phyloP scores from a whole-genome alignment of 2,888 invertebrate species.

The Coelogynopora nodosa region DNA sequence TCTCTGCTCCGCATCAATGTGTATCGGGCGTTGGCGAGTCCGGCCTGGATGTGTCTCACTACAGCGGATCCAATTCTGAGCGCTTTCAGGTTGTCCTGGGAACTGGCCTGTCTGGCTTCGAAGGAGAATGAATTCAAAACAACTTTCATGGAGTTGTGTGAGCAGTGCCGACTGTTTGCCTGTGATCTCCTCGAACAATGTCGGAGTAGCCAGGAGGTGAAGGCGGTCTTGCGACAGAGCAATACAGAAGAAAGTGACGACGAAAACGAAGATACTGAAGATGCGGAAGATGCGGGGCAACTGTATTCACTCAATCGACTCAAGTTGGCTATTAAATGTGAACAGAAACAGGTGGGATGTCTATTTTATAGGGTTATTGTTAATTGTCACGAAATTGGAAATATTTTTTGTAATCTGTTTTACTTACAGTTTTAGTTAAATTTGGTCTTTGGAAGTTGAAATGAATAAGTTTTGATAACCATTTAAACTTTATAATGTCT shows the following conservation, averaged over 20 bases:
- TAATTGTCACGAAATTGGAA: too few relatives aligned
- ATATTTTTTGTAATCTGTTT: too few relatives aligned
- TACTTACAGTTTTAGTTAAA: too few relatives aligned
- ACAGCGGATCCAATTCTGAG: slow-evolving; percentile 64
- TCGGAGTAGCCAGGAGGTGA: slow-evolving; percentile 65
- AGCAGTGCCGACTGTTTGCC: slow-evolving; percentile 65
- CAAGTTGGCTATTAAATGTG: slow-evolving; percentile 66
- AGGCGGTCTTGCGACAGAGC: slow-evolving; percentile 64
- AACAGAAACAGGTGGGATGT: slow-evolving; percentile 67
- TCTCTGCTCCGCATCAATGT: slow-evolving; percentile 64
- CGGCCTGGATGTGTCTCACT: slow-evolving; percentile 66
- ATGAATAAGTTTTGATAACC: too few relatives aligned
- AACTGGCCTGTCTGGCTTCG: slow-evolving; percentile 63
- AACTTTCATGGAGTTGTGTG: slow-evolving; percentile 62
- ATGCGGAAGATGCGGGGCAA: slow-evolving; percentile 52
- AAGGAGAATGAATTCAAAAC: slow-evolving; percentile 65
- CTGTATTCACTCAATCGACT: slow-evolving; percentile 53
- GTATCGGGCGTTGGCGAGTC: slow-evolving; percentile 65
- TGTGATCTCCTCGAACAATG: slow-evolving; percentile 65
- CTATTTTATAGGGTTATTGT: too few relatives aligned
- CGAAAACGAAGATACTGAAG: slow-evolving; percentile 54
- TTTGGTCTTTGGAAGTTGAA: too few relatives aligned
- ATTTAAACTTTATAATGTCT: too few relatives aligned
- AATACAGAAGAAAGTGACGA: slow-evolving; percentile 54
- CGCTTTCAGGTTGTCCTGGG: slow-evolving; percentile 65